A percentile compares a stretch with the other conserved stretches of the same genome.
Conservation (phyloP, 2,888 invertebrate species). For the Resseliella maxima region DNA sequence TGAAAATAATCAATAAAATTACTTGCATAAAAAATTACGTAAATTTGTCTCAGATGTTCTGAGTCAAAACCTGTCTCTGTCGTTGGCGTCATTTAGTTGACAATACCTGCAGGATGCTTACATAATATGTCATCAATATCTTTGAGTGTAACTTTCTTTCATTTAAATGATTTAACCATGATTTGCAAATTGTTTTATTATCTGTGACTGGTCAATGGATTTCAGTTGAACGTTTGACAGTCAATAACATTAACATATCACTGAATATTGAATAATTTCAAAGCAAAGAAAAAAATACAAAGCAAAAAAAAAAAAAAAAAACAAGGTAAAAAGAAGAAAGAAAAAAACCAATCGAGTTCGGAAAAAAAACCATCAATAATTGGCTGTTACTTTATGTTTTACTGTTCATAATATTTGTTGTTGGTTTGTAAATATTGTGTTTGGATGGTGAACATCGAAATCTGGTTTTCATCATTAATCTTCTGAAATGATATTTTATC, state of each 20-base stretch:
- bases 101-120: constrained; percentile 42
- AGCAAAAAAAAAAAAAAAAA: too few species aligned
- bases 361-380: too few species aligned
- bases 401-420: not conserved
- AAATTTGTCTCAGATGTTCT: not conserved
- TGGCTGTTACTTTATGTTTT: too few species aligned
- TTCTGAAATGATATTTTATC: constrained; percentile 18
- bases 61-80: too few species aligned
- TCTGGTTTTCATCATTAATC: constrained; percentile 2
- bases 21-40: constrained; percentile 32
- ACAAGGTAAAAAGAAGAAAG: too few species aligned
- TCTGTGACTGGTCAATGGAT: not conserved
- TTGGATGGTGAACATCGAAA: not conserved
- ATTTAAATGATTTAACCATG: constrained; percentile 37
- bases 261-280: not conserved
- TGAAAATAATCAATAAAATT: not conserved
- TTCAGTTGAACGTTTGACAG: not conserved
- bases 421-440: not conserved
- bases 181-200: not conserved
- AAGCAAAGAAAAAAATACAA: not conserved
- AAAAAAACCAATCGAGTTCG: too few species aligned
- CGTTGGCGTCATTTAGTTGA: not conserved
- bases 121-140: constrained; percentile 11
- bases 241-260: not conserved
- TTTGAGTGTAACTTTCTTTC: not conserved